These are phyloP conservation scores for Xylota sylvarum DNA, from an alignment of 2,888 invertebrate genomes.

Conservation along the genomic window DNA sequence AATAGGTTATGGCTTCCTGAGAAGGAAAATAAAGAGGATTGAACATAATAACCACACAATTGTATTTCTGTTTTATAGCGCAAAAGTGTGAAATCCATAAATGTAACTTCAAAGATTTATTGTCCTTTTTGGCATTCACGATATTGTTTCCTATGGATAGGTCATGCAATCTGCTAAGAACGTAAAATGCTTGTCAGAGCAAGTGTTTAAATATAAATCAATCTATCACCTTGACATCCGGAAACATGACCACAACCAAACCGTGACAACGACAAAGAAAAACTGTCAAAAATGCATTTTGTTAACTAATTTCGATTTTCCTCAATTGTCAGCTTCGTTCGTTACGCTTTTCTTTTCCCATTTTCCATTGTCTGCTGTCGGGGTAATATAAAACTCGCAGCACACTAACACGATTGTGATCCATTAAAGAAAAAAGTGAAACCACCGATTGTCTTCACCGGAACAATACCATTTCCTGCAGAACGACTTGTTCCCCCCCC, in stretches of 20 bases:
- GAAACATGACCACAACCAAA: neutral
- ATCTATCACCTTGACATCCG: neutral
- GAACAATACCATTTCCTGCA: conserved; percentile 24
- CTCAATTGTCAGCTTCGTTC: conserved; percentile 35
- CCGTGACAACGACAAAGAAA: neutral
- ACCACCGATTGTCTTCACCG: conserved; percentile 21
- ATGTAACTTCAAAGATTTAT: neutral
- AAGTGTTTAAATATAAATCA: neutral
- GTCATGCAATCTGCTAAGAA: neutral
- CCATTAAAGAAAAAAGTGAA: conserved; percentile 56
- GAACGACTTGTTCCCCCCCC: conserved; percentile 10
- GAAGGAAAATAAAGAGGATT: neutral
- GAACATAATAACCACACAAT: neutral
- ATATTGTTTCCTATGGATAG: too few species aligned
- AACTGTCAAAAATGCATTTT: conserved; percentile 8
- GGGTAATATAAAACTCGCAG: conserved; percentile 18
- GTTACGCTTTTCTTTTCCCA: conserved; percentile 56
- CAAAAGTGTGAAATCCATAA: neutral
- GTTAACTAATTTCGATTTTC: conserved; percentile 38
- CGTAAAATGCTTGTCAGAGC: neutral
- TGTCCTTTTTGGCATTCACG: neutral
- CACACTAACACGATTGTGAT: conserved; percentile 38
- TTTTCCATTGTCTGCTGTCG: conserved; percentile 4
- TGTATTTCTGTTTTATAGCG: neutral
- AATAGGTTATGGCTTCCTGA: too few species aligned